Evolutionary conservation across 1,140 invertebrate genomes (phyloP).

Genomic region (Neotoxoptera formosana): DNA sequence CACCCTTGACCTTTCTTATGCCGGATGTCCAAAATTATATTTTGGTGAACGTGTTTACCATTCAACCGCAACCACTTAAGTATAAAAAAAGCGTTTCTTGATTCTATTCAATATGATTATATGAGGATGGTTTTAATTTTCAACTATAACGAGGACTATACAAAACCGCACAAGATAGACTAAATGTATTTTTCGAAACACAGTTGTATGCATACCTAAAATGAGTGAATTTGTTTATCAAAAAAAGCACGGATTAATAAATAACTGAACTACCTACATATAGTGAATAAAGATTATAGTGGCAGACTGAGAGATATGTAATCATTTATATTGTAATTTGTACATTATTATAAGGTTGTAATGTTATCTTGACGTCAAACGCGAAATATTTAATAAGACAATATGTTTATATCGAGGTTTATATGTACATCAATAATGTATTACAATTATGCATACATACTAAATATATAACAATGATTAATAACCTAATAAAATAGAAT

Average conservation of each 20-base stretch:
- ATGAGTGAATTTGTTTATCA: constrained; percentile 44
- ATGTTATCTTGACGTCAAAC: constrained; percentile 31
- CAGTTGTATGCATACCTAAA: constrained; percentile 5
- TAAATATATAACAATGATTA: background rate
- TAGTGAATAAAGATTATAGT: constrained; percentile 15
- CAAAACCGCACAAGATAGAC: background rate
- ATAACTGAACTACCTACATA: constrained; percentile 31
- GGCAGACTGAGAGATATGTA: background rate
- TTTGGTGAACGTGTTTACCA: background rate
- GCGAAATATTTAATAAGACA: constrained; percentile 6
- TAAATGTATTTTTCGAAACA: constrained; percentile 10
- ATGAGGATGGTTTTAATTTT: background rate
- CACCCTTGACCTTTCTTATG: background rate
- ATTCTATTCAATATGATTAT: no score
- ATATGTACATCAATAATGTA: background rate
- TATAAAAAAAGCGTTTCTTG: background rate
- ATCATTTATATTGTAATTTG: constrained; percentile 26
- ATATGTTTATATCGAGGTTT: no score
- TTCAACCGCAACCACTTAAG: background rate
- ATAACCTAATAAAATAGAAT: background rate
- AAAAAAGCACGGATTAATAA: constrained; percentile 47
- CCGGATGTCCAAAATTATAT: constrained; percentile 11
- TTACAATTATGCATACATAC: background rate
- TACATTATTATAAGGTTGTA: constrained; percentile 13
- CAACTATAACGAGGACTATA: background rate